phyloP scores from a whole-genome alignment of 2,888 invertebrate species.

The Marronus borbonicus region DNA sequence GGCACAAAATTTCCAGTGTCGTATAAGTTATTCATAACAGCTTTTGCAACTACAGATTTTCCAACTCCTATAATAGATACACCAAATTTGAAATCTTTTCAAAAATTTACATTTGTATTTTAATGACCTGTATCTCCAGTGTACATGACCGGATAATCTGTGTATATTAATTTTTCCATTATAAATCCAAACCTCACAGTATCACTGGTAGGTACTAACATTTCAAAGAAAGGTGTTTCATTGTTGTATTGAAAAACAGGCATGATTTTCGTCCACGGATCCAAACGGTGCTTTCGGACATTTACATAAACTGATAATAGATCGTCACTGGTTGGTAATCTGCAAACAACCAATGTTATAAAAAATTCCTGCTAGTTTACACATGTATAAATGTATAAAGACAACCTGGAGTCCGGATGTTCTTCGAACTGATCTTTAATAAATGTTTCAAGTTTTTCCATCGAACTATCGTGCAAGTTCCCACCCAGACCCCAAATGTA shows the following conservation, averaged over 20 bases:
- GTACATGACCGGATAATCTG: constrained; percentile 85
- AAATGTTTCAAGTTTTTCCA: constrained; percentile 80
- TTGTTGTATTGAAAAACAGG: constrained; percentile 82
- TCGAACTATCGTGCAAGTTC: constrained; percentile 81
- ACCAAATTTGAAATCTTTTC: too few species aligned
- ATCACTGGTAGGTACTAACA: constrained; percentile 92
- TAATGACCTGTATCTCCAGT: constrained; percentile 87
- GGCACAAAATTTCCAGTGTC: constrained; percentile 79
- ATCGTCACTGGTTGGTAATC: constrained; percentile 79
- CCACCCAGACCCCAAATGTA: constrained; percentile 92
- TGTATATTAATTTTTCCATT: constrained; percentile 81
- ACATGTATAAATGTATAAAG: background rate
- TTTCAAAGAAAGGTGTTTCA: constrained; percentile 87
- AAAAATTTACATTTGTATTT: background rate
- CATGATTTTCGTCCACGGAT: constrained; percentile 85
- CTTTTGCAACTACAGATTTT: constrained; percentile 89
- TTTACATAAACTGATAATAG: constrained; percentile 87
- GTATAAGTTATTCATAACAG: constrained; percentile 79
- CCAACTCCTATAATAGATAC: constrained; percentile 79
- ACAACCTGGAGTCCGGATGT: constrained; percentile 78
- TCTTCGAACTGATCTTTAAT: constrained; percentile 81
- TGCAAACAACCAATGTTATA: constrained; percentile 62
- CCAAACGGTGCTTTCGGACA: constrained; percentile 79
- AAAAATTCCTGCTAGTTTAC: too few species aligned
- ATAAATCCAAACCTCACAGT: constrained; percentile 90